These are phyloP conservation scores for Adoxophyes honmai DNA, from an alignment of 1,140 invertebrate species.

Conservation along the genomic window DNA sequence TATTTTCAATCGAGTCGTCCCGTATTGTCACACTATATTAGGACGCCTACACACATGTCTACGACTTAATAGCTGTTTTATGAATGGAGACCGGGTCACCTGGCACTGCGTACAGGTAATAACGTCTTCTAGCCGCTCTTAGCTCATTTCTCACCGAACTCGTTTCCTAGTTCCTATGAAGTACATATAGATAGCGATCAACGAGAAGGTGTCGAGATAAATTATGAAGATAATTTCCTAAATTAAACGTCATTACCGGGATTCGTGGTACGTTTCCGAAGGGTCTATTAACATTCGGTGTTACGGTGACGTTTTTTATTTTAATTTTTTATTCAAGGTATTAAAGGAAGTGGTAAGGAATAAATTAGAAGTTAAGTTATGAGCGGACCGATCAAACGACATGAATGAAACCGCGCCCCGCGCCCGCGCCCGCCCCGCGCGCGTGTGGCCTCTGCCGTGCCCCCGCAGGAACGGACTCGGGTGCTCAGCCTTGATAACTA, in stretches of 20 bases:
- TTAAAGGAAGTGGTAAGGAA: slow-evolving; percentile 50
- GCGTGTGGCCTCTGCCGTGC: slow-evolving; percentile 69
- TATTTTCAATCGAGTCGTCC: slow-evolving; percentile 54
- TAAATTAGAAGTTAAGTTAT: slow-evolving; percentile 76
- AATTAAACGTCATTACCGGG: slow-evolving; percentile 13
- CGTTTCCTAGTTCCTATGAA: neutral
- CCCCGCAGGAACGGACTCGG: slow-evolving; percentile 48
- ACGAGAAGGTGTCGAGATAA: slow-evolving; percentile 9
- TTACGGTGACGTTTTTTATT: slow-evolving; percentile 23
- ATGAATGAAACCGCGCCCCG: slow-evolving; percentile 66
- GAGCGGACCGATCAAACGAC: slow-evolving; percentile 71
- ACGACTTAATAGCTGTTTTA: slow-evolving; percentile 39
- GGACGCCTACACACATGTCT: slow-evolving; percentile 23
- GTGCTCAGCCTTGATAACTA: no score
- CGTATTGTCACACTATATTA: slow-evolving; percentile 38
- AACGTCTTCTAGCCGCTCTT: neutral
- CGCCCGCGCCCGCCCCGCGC: slow-evolving; percentile 40
- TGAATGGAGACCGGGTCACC: slow-evolving; percentile 33
- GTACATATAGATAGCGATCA: slow-evolving; percentile 7
- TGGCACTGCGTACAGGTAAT: neutral
- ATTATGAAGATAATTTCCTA: slow-evolving; percentile 26
- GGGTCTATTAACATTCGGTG: slow-evolving; percentile 11
- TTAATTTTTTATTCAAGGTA: slow-evolving; percentile 44
- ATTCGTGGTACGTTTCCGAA: slow-evolving; percentile 7
- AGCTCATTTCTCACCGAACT: neutral